Evolutionary conservation across 1,140 invertebrate genomes (phyloP), one percentile per base, ranked within the genome.

Genomic region (Papilio machaon): DNA sequence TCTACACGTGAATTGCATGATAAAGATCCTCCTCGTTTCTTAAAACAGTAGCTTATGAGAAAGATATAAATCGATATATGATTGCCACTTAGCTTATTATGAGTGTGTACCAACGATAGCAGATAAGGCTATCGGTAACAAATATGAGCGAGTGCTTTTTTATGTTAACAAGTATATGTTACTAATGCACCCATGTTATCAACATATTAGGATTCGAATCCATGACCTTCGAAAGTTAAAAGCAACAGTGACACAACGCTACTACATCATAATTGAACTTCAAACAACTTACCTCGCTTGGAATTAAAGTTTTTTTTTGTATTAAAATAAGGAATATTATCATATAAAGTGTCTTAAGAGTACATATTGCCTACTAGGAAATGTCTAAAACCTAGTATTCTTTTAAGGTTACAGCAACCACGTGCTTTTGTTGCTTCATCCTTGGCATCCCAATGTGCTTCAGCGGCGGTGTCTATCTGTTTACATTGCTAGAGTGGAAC

Each of bases 401-500:
- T 80, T 89, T 89, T 23, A 91, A 95, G 90, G 95, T 97, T 35
- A 96, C 96, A 10, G 90, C 96, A 1, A 91, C 89, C 35, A 96
- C 96, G n/a, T 97, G 96, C 86, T 84, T 95, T 9, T 79, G 90
- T 8, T 96, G 96, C 81, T 97, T 97, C 90, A 81, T 96, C n/a
- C 90, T 96, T 35, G 96, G 95, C 1, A 87, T 97, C 23, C 96
- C 96, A 35, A 97, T 97, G 96, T 96, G 96, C 85, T 97, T 96
- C 87, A 94, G 96, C 81, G 96, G 97, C 64, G 97, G 97, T 8
- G 96, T 97, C 81, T 97, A 97, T 90, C 89, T 97, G 82, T 96
- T 98, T 84, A 97, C 97, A 49, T 88, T 98, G 76, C 95, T 98
- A 92, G 97, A 98, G 89, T 97, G 97, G 95, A 97, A 98, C 90